Evolutionary conservation across 1,140 invertebrate genomes (phyloP), one percentile per base, ranked within the genome.

Genomic region (Odontomachus brunneus): DNA sequence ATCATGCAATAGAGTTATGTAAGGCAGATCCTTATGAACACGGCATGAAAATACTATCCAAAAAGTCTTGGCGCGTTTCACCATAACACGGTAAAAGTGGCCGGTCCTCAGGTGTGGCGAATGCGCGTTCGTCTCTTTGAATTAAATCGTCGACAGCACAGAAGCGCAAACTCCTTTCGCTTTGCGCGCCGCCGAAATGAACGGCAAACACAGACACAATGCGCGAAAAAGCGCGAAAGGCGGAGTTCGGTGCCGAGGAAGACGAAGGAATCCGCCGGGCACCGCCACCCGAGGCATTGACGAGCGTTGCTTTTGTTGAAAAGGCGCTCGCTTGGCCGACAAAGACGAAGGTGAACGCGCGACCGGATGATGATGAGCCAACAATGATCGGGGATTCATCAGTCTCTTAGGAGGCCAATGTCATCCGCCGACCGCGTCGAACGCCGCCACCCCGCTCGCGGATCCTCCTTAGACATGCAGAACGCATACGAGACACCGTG

Each of bases 401-500:
- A 89, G 88, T 89, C 82, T 93, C 92, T 92, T 93, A 94, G 76
- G 93, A 93, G 94, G 94, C 93, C 94, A 94, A 94, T 94, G 94
- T 94, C 94, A 93, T 62, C 81, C 29, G 84, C 26, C 63, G 57
- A 44, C 33, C 60, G 59, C 60, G 59, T 67, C 78, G 83, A 72
- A 66, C 84, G 80, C 81, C 38, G 14, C 71, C 44, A 59, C 51
- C 59, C 74, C 26, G 49, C 51, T 44, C 62, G 57, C 73, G 81
- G 19, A 69, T 86, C 66, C 75, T 81, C 15, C 75, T 93, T 93
- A 92, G 83, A 88, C 80, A 94, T 93, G 91, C 92, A 91, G 89
- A 81, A 62, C 92, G 89, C 92, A 91, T 90, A 84, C 91, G 84
- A 86, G 83, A 81, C 78, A 66, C 67, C 55, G 87, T 83, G 89